Conservation (phyloP, 2,113 vertebrate species). For the Eurypyga helias region DNA sequence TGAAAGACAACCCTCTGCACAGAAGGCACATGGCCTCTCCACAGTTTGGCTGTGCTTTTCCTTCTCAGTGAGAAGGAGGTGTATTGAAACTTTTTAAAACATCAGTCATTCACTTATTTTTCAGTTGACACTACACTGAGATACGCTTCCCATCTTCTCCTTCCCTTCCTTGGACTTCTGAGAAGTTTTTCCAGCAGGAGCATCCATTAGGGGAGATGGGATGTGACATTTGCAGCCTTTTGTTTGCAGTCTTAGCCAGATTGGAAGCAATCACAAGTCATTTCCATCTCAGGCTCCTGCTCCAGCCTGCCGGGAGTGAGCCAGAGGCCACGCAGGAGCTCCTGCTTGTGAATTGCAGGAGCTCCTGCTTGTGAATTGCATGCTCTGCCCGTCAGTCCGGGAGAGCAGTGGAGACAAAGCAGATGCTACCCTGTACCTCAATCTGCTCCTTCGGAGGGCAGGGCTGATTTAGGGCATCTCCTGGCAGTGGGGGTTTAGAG, state of each 20-base stretch:
- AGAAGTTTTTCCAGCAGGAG: accelerated
- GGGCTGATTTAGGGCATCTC: neutral
- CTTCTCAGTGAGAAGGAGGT: neutral
- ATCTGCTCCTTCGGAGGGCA: neutral
- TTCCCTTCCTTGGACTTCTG: accelerated
- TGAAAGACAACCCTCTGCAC: neutral
- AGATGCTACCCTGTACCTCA: accelerated
- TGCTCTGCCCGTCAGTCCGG: neutral
- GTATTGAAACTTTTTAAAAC: accelerated
- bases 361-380: no score
- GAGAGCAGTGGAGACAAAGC: neutral
- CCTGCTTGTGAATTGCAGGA: neutral
- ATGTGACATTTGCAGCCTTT: neutral
- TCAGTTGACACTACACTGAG: neutral
- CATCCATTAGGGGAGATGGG: accelerated
- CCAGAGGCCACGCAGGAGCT: neutral
- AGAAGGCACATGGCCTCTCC: neutral
- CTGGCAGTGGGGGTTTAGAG: neutral
- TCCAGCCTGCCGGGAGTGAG: neutral
- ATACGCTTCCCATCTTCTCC: neutral
- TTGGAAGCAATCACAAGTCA: neutral
- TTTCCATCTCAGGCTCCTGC: neutral
- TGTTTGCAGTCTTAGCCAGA: neutral
- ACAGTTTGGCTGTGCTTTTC: neutral
- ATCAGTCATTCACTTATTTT: accelerated